Percentiles rank a stretch among this genome's conserved stretches.
These are phyloP conservation scores for Eulemur coronatus DNA, from an alignment of 2,797 vertebrate genomes.

Conservation along the genomic window DNA sequence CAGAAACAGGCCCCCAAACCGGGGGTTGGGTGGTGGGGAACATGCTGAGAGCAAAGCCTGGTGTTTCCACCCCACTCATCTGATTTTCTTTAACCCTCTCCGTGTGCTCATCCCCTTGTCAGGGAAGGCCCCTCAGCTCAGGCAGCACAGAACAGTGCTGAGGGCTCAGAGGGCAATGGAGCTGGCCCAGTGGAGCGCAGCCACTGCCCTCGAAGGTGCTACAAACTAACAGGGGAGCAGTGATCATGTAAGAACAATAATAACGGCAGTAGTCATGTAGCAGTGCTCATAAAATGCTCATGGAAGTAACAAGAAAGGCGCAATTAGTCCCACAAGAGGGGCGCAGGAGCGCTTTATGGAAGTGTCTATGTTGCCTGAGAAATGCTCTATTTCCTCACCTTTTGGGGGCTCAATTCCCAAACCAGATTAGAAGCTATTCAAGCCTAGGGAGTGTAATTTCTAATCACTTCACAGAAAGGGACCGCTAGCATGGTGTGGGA, in stretches of 20 bases:
- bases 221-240: neutral
- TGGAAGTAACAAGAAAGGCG: slow-evolving; percentile 39
- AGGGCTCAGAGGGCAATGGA: neutral
- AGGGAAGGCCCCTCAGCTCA: neutral
- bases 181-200: neutral
- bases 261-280: slow-evolving; percentile 38
- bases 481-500: neutral
- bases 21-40: neutral
- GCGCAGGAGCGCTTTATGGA: neutral
- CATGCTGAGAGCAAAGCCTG: neutral
- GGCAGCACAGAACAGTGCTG: neutral
- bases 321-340: slow-evolving; percentile 52
- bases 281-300: slow-evolving; percentile 51
- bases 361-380: slow-evolving; percentile 4
- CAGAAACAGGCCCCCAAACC: neutral
- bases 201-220: neutral
- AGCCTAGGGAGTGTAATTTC: neutral
- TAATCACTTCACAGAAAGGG: neutral
- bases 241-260: neutral
- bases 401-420: slow-evolving; percentile 33
- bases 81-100: neutral
- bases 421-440: slow-evolving; percentile 9
- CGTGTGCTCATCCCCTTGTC: neutral
- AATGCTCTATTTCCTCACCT: slow-evolving; percentile 49
- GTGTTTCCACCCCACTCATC: neutral